Conservation (phyloP, 2,888 invertebrate genomes). For the Apodemia duryi region DNA sequence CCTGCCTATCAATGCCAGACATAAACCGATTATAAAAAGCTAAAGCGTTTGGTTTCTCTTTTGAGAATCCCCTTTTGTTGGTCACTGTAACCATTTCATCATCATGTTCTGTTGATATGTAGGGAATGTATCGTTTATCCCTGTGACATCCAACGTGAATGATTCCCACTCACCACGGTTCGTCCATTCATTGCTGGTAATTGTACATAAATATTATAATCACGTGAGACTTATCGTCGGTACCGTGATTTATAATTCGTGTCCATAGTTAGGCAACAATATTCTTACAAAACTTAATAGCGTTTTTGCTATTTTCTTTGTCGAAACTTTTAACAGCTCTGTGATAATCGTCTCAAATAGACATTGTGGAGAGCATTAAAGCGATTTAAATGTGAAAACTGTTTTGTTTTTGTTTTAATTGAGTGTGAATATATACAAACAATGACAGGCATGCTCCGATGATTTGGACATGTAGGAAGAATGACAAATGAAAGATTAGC, state of each 20-base stretch:
- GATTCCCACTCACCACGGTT: not conserved
- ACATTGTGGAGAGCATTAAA: not conserved
- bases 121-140: too few relatives aligned
- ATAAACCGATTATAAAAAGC: too few relatives aligned
- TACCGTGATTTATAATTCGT: slow-evolving; percentile 7
- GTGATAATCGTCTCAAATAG: not conserved
- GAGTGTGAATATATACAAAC: not conserved
- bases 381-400: slow-evolving; percentile 1
- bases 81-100: too few relatives aligned
- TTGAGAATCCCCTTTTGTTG: too few relatives aligned
- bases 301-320: slow-evolving; percentile 7
- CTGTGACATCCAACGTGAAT: too few relatives aligned
- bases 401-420: not conserved
- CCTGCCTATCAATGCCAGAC: too few relatives aligned
- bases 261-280: slow-evolving; percentile 11
- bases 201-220: slow-evolving; percentile 1
- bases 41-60: too few relatives aligned
- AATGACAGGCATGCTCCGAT: too few relatives aligned
- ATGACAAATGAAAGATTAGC: too few relatives aligned
- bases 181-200: not conserved
- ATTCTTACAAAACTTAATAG: slow-evolving; percentile 11
- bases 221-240: not conserved
- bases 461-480: too few relatives aligned
- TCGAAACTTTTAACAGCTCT: slow-evolving; percentile 12
- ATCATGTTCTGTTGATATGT: too few relatives aligned